Evolutionary conservation across 2,888 invertebrate species (phyloP).

Genomic region (Apodemia duryi): DNA sequence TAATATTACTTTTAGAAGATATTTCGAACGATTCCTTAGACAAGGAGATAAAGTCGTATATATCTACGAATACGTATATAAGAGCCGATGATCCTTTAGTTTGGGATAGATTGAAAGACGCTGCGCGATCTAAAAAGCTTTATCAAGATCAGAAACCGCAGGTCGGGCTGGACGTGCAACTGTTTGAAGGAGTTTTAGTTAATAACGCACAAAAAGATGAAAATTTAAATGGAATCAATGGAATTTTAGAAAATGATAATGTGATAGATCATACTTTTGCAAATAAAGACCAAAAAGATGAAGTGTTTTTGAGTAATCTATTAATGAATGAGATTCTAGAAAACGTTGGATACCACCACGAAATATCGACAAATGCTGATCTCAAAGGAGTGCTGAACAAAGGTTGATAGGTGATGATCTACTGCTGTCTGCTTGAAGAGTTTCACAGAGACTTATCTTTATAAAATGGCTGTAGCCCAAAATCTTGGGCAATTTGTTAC

Average conservation of each 20-base stretch:
- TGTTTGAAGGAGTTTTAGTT: background rate
- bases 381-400: background rate
- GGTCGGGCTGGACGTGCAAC: background rate
- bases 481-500: too few relatives aligned
- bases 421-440: too few relatives aligned
- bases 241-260: background rate
- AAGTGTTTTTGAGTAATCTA: background rate
- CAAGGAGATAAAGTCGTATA: background rate
- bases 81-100: conserved; percentile 3
- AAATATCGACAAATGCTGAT: background rate
- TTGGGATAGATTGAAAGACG: background rate
- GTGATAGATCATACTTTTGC: background rate
- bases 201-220: background rate
- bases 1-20: background rate
- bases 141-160: background rate
- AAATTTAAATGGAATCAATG: background rate
- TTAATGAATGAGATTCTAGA: background rate
- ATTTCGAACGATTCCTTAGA: background rate
- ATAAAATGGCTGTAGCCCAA: too few relatives aligned
- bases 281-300: background rate
- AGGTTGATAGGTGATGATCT: background rate
- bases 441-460: too few relatives aligned
- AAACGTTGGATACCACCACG: background rate
- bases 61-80: background rate
- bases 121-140: background rate